These are phyloP conservation scores for Eutolmus rufibarbis DNA, from an alignment of 2,888 invertebrate species.

Conservation along the genomic window DNA sequence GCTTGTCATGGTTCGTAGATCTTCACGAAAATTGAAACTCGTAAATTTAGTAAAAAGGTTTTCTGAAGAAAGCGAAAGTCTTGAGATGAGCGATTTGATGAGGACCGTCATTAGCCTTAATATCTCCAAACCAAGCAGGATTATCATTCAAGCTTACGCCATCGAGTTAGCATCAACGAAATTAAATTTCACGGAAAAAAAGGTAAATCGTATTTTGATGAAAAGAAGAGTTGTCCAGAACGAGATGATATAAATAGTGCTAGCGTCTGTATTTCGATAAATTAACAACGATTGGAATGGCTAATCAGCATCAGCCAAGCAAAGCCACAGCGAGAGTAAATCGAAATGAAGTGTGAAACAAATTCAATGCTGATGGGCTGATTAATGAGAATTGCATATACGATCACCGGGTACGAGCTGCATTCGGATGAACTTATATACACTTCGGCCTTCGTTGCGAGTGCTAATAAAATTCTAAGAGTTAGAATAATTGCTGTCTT, in stretches of 20 bases:
- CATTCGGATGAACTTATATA: not conserved
- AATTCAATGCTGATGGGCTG: slow-evolving; percentile 12
- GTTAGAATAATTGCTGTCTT: not conserved
- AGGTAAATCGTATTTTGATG: slow-evolving; percentile 2
- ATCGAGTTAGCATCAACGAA: not conserved
- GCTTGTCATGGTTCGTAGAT: not conserved
- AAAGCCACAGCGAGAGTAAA: not conserved
- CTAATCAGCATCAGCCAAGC: not conserved
- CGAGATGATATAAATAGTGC: not conserved
- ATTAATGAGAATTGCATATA: not conserved
- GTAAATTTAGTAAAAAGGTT: not conserved
- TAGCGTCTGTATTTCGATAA: not conserved
- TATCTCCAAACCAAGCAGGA: not conserved
- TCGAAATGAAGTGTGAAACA: slow-evolving; percentile 9
- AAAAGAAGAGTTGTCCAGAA: not conserved
- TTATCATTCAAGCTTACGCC: not conserved
- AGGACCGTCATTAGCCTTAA: slow-evolving; percentile 16
- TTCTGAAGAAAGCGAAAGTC: not conserved
- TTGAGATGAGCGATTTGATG: not conserved
- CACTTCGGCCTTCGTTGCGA: not conserved
- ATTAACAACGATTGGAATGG: not conserved
- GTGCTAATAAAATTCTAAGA: not conserved
- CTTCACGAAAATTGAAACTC: not conserved
- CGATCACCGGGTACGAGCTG: not conserved
- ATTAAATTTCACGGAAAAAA: slow-evolving; percentile 17